Conservation (phyloP, 1,140 invertebrate genomes). For the Portunus trituberculatus region DNA sequence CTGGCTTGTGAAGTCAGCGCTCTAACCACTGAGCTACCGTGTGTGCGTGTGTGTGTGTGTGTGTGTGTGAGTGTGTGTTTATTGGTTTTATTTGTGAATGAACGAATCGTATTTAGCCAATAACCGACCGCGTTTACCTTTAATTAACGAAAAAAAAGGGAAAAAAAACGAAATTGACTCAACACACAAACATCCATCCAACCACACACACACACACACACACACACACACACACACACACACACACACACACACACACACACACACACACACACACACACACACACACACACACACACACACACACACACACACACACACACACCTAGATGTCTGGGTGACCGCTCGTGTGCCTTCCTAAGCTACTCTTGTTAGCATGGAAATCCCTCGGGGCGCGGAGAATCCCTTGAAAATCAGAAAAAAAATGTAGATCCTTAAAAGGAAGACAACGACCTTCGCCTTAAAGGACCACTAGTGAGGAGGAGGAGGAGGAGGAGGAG, state of each 20-base stretch:
- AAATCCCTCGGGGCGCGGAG: background rate
- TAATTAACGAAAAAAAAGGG: constrained; percentile 1
- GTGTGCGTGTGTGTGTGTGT: constrained; percentile 18
- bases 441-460: background rate
- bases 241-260: background rate
- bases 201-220: background rate
- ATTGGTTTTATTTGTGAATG: constrained; percentile 29
- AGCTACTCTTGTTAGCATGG: background rate
- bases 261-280: constrained; percentile 49
- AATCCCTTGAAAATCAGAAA: background rate
- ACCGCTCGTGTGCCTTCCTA: background rate
- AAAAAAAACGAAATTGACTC: no score
- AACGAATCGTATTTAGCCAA: background rate
- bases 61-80: background rate
- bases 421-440: background rate
- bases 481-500: background rate
- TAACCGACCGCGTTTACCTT: background rate
- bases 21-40: no score
- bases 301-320: constrained; percentile 28
- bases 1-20: no score
- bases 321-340: background rate
- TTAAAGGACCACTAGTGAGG: background rate
- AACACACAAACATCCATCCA: no score
- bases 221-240: background rate
- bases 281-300: constrained; percentile 52